phyloP scores from a whole-genome alignment of 2,888 invertebrate species.

The Rotaria macrura region DNA sequence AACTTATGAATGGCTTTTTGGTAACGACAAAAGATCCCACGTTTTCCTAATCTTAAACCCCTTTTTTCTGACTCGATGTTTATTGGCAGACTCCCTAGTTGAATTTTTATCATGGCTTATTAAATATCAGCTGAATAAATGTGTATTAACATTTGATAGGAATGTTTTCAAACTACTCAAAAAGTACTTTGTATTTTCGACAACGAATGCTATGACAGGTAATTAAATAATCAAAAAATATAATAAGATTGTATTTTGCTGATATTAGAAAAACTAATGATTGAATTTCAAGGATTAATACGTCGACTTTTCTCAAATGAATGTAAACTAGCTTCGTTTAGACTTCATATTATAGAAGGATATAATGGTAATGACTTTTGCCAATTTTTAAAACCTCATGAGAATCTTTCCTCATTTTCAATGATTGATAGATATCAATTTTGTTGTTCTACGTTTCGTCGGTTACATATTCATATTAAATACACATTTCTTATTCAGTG shows the following conservation, averaged over 20 bases:
- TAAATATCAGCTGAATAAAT: not conserved
- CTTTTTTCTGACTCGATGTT: not conserved
- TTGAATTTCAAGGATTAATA: no score
- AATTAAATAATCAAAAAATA: no score
- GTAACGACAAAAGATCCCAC: not conserved
- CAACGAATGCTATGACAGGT: no score
- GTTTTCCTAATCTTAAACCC: not conserved
- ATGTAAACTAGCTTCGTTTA: not conserved
- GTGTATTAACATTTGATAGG: not conserved
- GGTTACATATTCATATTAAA: not conserved
- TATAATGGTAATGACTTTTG: not conserved
- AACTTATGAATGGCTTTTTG: not conserved
- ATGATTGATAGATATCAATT: not conserved
- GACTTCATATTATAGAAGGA: not conserved
- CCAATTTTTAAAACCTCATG: not conserved
- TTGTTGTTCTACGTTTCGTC: not conserved
- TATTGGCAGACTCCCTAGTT: not conserved
- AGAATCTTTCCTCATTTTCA: not conserved
- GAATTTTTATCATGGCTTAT: not conserved
- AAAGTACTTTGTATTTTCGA: no score
- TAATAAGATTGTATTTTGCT: no score
- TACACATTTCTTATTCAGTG: no score
- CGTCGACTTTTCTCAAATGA: no score
- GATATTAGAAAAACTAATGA: no score
- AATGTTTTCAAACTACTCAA: not conserved